Evolutionary conservation across 2,113 vertebrate genomes (phyloP).

Genomic region (Leucopsar rothschildi): DNA sequence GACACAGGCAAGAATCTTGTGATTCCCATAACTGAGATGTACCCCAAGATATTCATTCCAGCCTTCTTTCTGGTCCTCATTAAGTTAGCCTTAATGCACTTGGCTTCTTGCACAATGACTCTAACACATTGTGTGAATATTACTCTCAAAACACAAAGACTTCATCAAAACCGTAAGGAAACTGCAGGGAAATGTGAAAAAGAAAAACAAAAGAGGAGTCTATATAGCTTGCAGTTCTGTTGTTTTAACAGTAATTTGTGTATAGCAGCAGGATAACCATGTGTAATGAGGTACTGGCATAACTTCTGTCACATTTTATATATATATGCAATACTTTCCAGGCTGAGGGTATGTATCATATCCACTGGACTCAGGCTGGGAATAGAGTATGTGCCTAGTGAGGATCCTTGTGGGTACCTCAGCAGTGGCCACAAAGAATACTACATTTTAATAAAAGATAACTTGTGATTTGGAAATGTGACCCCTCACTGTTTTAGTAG

Average conservation of each 20-base stretch:
- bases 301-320: not conserved
- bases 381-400: rapidly evolving
- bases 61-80: not conserved
- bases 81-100: not conserved
- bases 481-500: not conserved
- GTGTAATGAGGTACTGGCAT: not conserved
- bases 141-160: not conserved
- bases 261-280: not conserved
- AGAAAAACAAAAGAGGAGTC: not conserved
- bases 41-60: not conserved
- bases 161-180: not conserved
- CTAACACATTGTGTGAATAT: not conserved
- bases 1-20: not conserved
- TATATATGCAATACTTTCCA: not conserved
- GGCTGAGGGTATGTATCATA: rapidly evolving
- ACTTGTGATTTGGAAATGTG: not conserved
- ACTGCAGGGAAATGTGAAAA: not conserved
- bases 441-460: not conserved
- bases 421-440: not conserved
- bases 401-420: not conserved
- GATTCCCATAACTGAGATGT: not conserved
- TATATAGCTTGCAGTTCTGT: too few relatives aligned
- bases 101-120: not conserved
- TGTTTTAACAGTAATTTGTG: not conserved
- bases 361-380: not conserved